Conservation (phyloP, 2,113 vertebrate species). For the Chaetodon auriga region DNA sequence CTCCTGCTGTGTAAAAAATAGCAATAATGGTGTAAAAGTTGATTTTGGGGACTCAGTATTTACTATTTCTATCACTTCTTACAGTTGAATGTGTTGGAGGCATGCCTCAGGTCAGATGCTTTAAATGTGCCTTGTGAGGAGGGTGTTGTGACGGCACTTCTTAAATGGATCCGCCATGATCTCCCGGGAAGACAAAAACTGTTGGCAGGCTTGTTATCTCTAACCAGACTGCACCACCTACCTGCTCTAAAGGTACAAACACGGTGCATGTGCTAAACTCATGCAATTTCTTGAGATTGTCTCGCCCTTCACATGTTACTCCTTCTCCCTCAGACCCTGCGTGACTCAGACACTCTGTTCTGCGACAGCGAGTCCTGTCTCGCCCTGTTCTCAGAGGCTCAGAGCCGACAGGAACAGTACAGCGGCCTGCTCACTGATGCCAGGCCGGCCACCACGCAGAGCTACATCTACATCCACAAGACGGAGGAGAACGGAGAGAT, state of each 20-base stretch:
- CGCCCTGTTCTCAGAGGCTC: conserved; percentile 83
- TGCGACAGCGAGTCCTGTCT: conserved; percentile 83
- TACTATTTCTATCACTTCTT: conserved; percentile 32
- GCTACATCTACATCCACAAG: conserved; percentile 97
- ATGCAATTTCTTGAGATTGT: not conserved
- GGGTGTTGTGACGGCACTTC: conserved; percentile 87
- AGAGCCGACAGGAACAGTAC: conserved; percentile 83
- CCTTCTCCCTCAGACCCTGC: conserved; percentile 79
- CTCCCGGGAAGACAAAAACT: conserved; percentile 85
- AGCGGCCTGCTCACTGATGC: conserved; percentile 91
- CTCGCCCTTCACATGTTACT: not conserved
- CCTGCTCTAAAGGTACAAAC: conserved; percentile 74
- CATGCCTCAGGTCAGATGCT: conserved; percentile 89
- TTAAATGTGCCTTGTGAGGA: conserved; percentile 92
- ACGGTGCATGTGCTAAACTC: too few species aligned
- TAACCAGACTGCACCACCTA: conserved; percentile 92
- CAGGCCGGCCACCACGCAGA: conserved; percentile 92
- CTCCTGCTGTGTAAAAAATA: not conserved
- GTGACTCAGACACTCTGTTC: conserved; percentile 85
- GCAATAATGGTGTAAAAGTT: too few species aligned
- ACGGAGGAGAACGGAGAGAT: conserved; percentile 91
- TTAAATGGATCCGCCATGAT: conserved; percentile 89
- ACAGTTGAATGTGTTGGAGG: conserved; percentile 86
- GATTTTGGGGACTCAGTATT: not conserved
- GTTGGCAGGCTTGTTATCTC: conserved; percentile 87